Base-by-base conservation (phyloP, 2,113 vertebrate genomes). In the Fulmarus glacialis region DNA sequence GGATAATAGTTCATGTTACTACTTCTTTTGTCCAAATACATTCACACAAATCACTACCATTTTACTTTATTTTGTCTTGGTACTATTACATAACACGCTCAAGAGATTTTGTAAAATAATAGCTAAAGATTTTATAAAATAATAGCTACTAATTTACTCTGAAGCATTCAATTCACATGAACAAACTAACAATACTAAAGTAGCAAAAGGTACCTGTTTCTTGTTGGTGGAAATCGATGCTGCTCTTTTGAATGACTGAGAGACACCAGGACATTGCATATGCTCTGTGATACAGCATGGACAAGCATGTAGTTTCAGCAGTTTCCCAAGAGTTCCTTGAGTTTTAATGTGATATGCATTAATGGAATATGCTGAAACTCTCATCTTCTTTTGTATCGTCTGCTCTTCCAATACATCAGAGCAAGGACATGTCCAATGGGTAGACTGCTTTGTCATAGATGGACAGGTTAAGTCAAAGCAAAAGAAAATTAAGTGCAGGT, bases 401-500 rank as follows among this genome's bases (percentile, higher is more conserved):
- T 97, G 80, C 30, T 94, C 32, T 56, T 96, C 74, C 60, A 87
- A 72, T 42, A 86, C 36, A 84, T 75, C 48, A 89, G 88, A 91
- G 40, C 80, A 91, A 90, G 77, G 70, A 93, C 68, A 66, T 87
- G 67, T 97, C 97, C 70, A 79, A 93, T 58, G 50, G 27, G 63
- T 70, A 89, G 89, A 96, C 55, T 91, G 73, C 42, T 91, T 94
- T 97, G 81, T 77, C 89, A 96, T 92, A 97, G 63, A 96, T 32
- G 62, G 85, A 89, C 84, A 82, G 56, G 86, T 78, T 92, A 89
- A 92, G 70, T 73, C 81, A 94, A 90, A 97, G 66, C 24, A 93
- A 56, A 72, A 93, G 63, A 95, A 98, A 97, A 97, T 95, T 89
- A 97, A 94, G 77, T n/a, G 38, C 83, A 92, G 75, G 21, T 62